Conservation (phyloP, 2,113 vertebrate species). For the Silurus asotus region DNA sequence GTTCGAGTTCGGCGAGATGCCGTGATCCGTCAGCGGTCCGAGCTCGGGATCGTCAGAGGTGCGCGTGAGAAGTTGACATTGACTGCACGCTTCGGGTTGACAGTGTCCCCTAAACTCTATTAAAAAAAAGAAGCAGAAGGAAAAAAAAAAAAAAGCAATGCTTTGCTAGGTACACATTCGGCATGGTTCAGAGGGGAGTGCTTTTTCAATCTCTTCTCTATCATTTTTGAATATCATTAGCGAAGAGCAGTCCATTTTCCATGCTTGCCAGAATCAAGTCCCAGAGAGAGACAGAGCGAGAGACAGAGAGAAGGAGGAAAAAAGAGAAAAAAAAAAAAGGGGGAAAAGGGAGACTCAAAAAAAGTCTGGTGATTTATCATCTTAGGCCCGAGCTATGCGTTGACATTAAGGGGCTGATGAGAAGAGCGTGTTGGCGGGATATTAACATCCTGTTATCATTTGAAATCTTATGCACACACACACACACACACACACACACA, state of each 20-base stretch:
- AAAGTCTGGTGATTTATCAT: constrained; percentile 86
- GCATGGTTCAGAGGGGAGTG: constrained; percentile 86
- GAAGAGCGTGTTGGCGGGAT: constrained; percentile 76
- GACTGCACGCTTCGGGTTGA: constrained; percentile 51
- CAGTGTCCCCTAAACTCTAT: constrained; percentile 60
- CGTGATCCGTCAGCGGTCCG: constrained; percentile 43
- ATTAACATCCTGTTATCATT: constrained; percentile 86
- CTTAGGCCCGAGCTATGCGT: constrained; percentile 53
- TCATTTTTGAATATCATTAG: constrained; percentile 99
- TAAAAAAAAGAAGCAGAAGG: constrained; percentile 34
- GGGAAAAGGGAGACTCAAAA: constrained; percentile 63
- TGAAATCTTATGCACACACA: constrained; percentile 56
- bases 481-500: constrained; percentile 8
- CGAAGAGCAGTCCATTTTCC: constrained; percentile 92
- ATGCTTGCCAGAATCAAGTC: constrained; percentile 90
- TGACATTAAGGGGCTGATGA: constrained; percentile 60
- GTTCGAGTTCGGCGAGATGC: constrained; percentile 16
- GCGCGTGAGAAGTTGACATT: constrained; percentile 55
- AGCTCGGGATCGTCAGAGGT: constrained; percentile 43
- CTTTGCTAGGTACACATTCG: constrained; percentile 77
- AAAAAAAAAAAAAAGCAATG: constrained; percentile 60
- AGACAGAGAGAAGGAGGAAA: constrained; percentile 37
- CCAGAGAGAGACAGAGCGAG: constrained; percentile 66
- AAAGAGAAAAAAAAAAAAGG: constrained; percentile 61
- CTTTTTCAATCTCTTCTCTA: constrained; percentile 97